Evolutionary conservation across 2,113 vertebrate genomes (phyloP).

Genomic region (Pachyramphus minor): DNA sequence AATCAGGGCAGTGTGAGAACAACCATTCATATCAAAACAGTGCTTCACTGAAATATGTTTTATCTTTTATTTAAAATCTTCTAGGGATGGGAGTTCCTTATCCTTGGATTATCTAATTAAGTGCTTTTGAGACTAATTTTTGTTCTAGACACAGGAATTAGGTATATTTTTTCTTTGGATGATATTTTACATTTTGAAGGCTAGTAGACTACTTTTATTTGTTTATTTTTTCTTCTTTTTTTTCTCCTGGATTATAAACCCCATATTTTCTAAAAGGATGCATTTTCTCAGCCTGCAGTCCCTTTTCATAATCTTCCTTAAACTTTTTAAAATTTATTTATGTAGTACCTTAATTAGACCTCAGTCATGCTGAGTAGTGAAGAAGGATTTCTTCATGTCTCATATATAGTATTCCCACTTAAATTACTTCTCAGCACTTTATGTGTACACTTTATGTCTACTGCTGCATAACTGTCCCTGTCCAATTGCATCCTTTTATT

Average conservation of each 20-base stretch:
- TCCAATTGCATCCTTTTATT: background rate
- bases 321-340: background rate
- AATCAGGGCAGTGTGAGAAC: background rate
- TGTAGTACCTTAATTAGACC: background rate
- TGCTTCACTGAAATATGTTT: background rate
- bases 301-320: background rate
- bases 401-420: background rate
- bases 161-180: background rate
- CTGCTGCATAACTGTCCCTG: background rate
- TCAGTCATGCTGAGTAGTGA: background rate
- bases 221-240: background rate
- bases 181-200: background rate
- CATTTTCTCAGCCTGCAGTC: background rate
- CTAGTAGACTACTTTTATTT: background rate
- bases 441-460: background rate
- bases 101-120: background rate
- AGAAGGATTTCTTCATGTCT: background rate
- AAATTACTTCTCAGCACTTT: background rate
- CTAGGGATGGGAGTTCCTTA: background rate
- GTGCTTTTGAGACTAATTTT: background rate
- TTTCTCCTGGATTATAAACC: background rate
- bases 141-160: background rate
- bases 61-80: background rate
- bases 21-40: background rate
- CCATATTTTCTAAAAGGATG: background rate